Percentiles rank a stretch among this genome's conserved stretches.
phyloP scores from a whole-genome alignment of 1,140 invertebrate species.

The Drosophila pallidifrons region DNA sequence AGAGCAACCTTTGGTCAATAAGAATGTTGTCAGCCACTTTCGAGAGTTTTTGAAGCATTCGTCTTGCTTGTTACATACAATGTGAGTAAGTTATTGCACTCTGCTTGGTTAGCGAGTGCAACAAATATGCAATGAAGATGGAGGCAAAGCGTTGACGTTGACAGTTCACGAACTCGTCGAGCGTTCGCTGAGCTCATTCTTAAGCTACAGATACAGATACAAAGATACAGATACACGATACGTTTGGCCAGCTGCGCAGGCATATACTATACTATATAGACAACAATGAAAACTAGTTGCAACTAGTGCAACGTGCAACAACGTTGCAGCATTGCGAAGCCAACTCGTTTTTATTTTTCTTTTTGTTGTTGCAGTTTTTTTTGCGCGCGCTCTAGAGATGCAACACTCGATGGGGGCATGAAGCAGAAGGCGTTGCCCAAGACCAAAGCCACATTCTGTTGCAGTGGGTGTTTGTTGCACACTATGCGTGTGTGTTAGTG shows the following conservation, averaged over 20 bases:
- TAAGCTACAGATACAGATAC: conserved; percentile 33
- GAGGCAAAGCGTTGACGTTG: conserved; percentile 53
- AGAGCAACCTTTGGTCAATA: no score
- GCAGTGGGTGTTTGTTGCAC: conserved; percentile 22
- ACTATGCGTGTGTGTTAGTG: conserved; percentile 17
- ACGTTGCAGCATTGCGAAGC: conserved; percentile 20
- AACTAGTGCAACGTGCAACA: conserved; percentile 68
- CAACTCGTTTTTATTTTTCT: conserved; percentile 34
- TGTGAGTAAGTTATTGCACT: neutral
- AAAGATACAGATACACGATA: conserved; percentile 67
- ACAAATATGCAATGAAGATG: conserved; percentile 44
- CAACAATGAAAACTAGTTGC: conserved; percentile 77
- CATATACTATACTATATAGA: conserved; percentile 17
- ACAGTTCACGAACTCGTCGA: conserved; percentile 74
- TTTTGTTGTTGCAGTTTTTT: neutral
- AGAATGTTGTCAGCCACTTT: no score
- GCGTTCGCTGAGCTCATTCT: conserved; percentile 70
- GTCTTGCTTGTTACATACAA: neutral
- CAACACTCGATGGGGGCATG: conserved; percentile 16
- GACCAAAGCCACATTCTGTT: conserved; percentile 22
- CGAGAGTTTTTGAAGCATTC: no score
- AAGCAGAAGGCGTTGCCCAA: conserved; percentile 44
- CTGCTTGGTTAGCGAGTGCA: neutral
- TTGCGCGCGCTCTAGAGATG: conserved; percentile 9
- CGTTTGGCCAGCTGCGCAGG: conserved; percentile 65